These are phyloP conservation scores for Brachyrhaphis roseni DNA, from an alignment of 2,797 vertebrate genomes.

Conservation along the genomic window DNA sequence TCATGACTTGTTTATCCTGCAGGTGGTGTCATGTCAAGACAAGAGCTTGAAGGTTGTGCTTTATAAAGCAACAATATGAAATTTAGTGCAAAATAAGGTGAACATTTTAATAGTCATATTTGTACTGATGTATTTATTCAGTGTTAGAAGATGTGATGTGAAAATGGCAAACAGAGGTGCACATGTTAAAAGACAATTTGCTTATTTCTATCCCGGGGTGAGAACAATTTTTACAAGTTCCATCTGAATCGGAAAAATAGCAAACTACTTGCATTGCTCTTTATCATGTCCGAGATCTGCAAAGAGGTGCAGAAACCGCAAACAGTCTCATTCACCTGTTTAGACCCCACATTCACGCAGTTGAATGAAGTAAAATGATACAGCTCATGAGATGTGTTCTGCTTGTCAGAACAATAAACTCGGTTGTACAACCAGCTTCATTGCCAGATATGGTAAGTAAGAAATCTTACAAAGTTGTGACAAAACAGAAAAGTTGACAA, in stretches of 20 bases:
- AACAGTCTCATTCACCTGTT: background rate
- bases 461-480: background rate
- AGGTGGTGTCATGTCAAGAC: slow-evolving; percentile 28
- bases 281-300: background rate
- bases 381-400: background rate
- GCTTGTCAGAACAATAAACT: background rate
- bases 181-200: background rate
- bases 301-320: background rate
- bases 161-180: background rate
- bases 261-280: background rate
- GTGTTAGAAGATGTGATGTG: background rate
- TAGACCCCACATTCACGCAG: background rate
- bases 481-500: no score
- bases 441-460: background rate
- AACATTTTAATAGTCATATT: slow-evolving; percentile 9
- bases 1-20: slow-evolving; percentile 32
- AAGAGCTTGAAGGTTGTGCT: slow-evolving; percentile 26
- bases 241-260: background rate
- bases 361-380: background rate
- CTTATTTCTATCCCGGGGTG: background rate
- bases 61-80: slow-evolving; percentile 7
- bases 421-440: background rate
- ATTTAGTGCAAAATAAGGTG: slow-evolving; percentile 9
- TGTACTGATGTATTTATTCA: background rate
- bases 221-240: background rate